A percentile compares a stretch with the other conserved stretches of the same genome.
Evolutionary conservation across 2,797 vertebrate species (phyloP).

Genomic region (Halcyon badia): DNA sequence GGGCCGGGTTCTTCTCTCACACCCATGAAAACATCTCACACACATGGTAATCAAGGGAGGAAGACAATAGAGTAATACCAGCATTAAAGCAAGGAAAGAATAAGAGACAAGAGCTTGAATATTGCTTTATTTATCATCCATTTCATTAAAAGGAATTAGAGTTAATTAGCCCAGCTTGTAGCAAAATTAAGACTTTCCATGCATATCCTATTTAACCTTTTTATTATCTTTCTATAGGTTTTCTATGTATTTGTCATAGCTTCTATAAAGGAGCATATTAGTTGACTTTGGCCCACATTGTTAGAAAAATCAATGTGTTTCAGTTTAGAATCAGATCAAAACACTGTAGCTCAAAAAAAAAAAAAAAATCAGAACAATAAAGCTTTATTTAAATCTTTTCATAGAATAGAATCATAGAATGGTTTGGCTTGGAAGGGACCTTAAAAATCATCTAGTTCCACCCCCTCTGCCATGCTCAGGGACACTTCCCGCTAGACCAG

Average conservation of each 20-base stretch:
- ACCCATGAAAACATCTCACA: neutral
- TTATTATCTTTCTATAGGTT: neutral
- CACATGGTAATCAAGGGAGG: neutral
- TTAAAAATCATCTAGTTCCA: neutral
- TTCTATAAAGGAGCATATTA: neutral
- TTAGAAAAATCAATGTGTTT: neutral
- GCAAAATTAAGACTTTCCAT: neutral
- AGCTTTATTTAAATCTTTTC: neutral
- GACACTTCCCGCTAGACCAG: neutral
- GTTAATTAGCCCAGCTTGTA: constrained; percentile 1
- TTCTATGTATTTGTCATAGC: neutral
- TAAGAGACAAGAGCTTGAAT: neutral
- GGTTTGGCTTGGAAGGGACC: neutral
- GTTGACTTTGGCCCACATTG: neutral
- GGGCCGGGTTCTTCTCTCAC: neutral
- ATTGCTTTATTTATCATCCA: neutral
- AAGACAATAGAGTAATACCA: neutral
- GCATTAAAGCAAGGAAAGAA: neutral
- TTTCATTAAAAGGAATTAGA: constrained; percentile 20
- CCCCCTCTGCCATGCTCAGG: neutral
- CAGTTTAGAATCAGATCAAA: neutral
- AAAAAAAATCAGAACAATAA: neutral
- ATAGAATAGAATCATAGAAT: neutral
- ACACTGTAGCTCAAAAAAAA: neutral
- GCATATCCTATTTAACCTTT: neutral